Percentiles rank a stretch among this genome's conserved stretches.
phyloP scores from a whole-genome alignment of 1,140 invertebrate genomes.

The Mactra quadrangularis region DNA sequence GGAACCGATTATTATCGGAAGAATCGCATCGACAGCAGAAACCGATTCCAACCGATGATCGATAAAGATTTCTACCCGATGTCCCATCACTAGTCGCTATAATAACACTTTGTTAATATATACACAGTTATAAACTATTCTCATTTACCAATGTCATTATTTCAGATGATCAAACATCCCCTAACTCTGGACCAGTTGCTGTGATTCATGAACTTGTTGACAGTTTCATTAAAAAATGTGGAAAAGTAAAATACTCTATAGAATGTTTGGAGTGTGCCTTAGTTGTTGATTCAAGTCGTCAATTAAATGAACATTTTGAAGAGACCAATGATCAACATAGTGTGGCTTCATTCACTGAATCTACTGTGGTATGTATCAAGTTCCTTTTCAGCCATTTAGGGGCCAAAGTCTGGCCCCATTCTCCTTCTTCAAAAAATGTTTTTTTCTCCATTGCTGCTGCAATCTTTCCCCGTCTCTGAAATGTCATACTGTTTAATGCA shows the following conservation, averaged over 20 bases:
- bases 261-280: constrained; percentile 45
- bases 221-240: constrained; percentile 1
- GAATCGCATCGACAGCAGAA: too few relatives aligned
- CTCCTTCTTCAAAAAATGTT: not conserved
- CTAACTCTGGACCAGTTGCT: constrained; percentile 12
- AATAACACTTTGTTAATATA: too few relatives aligned
- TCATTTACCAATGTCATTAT: too few relatives aligned
- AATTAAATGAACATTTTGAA: constrained; percentile 1
- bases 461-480: not conserved
- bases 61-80: too few relatives aligned
- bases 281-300: not conserved
- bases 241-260: not conserved
- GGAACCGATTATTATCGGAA: too few relatives aligned
- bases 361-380: constrained; percentile 43
- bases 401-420: too few relatives aligned
- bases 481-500: not conserved
- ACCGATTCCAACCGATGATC: too few relatives aligned
- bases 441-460: not conserved
- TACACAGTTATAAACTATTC: too few relatives aligned
- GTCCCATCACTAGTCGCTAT: too few relatives aligned
- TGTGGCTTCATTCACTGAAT: constrained; percentile 17
- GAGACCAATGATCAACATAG: constrained; percentile 43
- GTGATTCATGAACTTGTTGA: constrained; percentile 21
- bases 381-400: too few relatives aligned
- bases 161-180: constrained; percentile 19